Conservation (phyloP, 2,797 vertebrate genomes). For the Antrozous pallidus region DNA sequence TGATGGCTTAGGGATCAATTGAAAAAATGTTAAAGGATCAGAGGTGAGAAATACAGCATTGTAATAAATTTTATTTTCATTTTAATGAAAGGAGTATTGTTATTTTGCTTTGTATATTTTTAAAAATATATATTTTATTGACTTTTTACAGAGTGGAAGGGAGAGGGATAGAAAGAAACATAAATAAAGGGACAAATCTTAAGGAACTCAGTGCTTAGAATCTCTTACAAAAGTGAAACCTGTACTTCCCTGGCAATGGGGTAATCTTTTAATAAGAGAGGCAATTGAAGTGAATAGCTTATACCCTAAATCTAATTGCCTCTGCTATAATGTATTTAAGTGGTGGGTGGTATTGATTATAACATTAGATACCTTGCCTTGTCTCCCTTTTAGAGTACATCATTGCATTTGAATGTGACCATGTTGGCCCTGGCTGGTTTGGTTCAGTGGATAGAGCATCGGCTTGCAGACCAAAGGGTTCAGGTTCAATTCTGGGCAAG, state of each 20-base stretch:
- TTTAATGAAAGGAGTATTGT: constrained; percentile 91
- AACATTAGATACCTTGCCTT: neutral
- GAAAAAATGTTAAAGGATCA: neutral
- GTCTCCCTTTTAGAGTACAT: neutral
- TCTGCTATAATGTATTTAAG: neutral
- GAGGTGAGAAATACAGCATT: neutral
- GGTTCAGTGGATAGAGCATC: too few relatives aligned
- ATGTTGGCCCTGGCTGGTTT: neutral
- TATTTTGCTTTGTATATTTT: constrained; percentile 91
- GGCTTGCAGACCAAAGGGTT: too few relatives aligned
- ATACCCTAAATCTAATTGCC: neutral
- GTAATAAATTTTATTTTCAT: neutral
- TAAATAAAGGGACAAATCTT: neutral
- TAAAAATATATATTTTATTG: too few relatives aligned
- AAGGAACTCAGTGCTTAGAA: neutral
- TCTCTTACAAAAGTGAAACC: neutral
- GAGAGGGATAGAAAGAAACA: too few relatives aligned
- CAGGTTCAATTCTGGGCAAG: too few relatives aligned
- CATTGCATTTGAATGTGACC: neutral
- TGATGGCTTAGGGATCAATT: neutral
- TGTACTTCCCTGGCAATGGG: neutral
- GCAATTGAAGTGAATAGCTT: neutral
- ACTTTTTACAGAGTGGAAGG: too few relatives aligned
- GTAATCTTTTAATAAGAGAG: neutral
- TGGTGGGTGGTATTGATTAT: neutral